Base-by-base conservation (phyloP, 2,888 invertebrate genomes). In the Gandaritis pyraliata region DNA sequence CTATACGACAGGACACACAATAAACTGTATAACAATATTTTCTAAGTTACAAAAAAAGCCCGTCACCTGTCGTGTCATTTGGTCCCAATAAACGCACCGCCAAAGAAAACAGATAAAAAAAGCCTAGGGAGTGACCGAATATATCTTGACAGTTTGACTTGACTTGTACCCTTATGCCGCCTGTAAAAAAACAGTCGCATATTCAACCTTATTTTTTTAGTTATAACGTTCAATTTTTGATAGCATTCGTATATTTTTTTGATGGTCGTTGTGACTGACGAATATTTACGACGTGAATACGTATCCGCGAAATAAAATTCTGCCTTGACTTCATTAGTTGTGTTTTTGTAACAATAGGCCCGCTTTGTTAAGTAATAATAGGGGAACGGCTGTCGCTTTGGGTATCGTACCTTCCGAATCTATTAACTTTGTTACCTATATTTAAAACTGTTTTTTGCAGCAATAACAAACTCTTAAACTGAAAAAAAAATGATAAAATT, bases 11-110 rank as follows among this genome's bases (percentile, higher is more conserved):
- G 76, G 81, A 85, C 89, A 88, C 85, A 87, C 88, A 87, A 90
- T 92, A 91, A 92, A 91, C 86, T 85, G 83, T 84, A 82, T 89
- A 90, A 90, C 90, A 83, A 87, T 88, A 87, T 89, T 89, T 88
- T 81, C 76, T 87, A 72, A 70, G 58, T 58, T 50, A 69, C 72
- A 82, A 86, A 87, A 48, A 88, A 86, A 80, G n/a, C 78, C 74
- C 88, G 88, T 90, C 92, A 92, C 91, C 92, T 92, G 92, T 90
- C 90, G 90, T 91, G 91, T 91, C 92, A 91, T 91, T 92, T 91
- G 92, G 92, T 87, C 73, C 86, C 87, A 87, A 88, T 89, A 88
- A 88, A 87, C 82, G 79, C 65, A 80, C 90, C 90, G 90, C 87
- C 90, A 90, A 90, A 90, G 88, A 89, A 88, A 87, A 86, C 81